Evolutionary conservation across 2,797 vertebrate genomes (phyloP).

Genomic region (Brachyalestes nurse): DNA sequence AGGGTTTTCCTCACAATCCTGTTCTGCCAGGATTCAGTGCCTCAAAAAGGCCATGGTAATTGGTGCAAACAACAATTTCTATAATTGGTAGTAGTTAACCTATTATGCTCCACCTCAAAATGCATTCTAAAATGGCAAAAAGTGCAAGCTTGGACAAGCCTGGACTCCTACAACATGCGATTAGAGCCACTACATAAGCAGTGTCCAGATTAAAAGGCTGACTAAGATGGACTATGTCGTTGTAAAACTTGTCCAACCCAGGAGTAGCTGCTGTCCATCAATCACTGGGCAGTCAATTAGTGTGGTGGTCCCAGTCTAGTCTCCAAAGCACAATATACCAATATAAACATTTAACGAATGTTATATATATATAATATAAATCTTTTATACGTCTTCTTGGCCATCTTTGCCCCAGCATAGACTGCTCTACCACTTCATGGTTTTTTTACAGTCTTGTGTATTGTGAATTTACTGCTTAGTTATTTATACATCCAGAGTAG

Average conservation of each 20-base stretch:
- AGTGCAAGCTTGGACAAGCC: too few relatives aligned
- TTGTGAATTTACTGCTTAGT: slow-evolving; percentile 32
- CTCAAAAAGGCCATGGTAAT: neutral
- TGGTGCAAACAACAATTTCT: neutral
- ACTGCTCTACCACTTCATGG: neutral
- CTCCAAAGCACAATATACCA: too few relatives aligned
- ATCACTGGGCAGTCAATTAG: neutral
- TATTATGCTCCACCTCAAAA: neutral
- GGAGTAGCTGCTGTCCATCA: neutral
- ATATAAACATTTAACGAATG: neutral
- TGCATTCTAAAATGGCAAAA: neutral
- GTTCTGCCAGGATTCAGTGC: neutral
- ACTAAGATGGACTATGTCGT: too few relatives aligned
- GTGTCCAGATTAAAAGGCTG: too few relatives aligned
- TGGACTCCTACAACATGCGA: too few relatives aligned
- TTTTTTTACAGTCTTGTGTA: slow-evolving; percentile 32
- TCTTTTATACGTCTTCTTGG: neutral
- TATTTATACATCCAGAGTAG: slow-evolving; percentile 36
- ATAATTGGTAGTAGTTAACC: neutral
- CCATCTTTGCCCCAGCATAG: neutral
- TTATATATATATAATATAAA: too few relatives aligned
- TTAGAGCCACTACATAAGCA: too few relatives aligned
- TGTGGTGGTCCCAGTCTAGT: neutral
- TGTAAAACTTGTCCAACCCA: neutral
- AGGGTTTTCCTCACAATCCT: slow-evolving; percentile 20